Conservation (phyloP, 2,797 vertebrate species). For the Lutjanus campechanus region DNA sequence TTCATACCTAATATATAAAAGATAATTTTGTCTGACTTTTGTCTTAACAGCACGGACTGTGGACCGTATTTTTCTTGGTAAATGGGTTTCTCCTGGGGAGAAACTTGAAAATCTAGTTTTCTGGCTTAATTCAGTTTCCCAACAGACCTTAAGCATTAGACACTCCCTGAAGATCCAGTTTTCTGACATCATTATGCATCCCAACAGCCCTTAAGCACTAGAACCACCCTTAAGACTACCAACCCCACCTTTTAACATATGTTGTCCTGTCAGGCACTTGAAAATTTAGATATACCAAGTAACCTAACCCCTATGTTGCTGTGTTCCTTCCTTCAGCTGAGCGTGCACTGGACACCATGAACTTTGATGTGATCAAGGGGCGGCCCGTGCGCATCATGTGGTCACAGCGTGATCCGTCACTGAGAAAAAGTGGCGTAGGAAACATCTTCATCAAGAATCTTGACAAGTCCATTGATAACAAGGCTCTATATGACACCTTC, state of each 20-base stretch:
- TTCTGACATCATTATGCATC: not conserved
- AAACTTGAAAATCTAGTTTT: constrained; percentile 8
- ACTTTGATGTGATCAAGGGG: constrained; percentile 99
- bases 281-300: not conserved
- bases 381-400: constrained; percentile 99
- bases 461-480: constrained; percentile 99
- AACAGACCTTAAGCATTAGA: not conserved
- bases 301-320: not conserved
- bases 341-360: constrained; percentile 98
- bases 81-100: not conserved
- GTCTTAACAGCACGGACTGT: not conserved
- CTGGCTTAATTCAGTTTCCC: not conserved
- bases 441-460: constrained; percentile 99
- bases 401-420: constrained; percentile 97
- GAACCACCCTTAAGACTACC: not conserved
- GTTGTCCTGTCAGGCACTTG: not conserved
- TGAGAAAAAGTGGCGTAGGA: constrained; percentile 97
- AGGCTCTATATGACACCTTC: constrained; percentile 98
- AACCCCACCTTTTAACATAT: not conserved
- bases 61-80: not conserved
- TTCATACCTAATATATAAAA: not conserved
- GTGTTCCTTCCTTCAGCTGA: constrained; percentile 86
- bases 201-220: not conserved
- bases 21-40: not conserved
- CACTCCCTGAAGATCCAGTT: not conserved